These are phyloP conservation scores for Gorsachius magnificus DNA, from an alignment of 2,797 vertebrate species.

Conservation along the genomic window DNA sequence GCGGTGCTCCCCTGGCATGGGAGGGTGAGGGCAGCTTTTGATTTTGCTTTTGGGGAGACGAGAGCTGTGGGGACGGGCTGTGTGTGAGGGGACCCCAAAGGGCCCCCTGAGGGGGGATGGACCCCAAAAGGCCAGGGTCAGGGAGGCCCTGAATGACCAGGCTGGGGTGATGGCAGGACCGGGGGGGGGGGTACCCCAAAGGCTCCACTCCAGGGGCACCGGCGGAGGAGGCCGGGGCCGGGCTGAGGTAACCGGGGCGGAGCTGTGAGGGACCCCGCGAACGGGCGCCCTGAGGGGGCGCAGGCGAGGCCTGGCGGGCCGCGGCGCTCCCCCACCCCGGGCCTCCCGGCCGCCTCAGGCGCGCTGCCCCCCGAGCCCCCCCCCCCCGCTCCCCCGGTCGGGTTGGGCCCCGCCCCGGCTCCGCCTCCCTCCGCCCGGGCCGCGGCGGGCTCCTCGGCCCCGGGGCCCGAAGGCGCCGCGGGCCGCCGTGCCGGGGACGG, in stretches of 20 bases:
- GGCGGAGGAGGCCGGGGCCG: too few relatives aligned
- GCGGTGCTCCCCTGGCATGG: rapidly evolving
- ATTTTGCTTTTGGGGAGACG: neutral
- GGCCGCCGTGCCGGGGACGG: neutral
- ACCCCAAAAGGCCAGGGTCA: too few relatives aligned
- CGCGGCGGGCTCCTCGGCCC: neutral
- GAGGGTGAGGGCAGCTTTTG: neutral
- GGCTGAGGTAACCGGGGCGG: neutral
- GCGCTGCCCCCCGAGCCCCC: neutral
- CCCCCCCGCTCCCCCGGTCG: neutral
- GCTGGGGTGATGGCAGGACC: neutral
- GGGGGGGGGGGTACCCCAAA: neutral
- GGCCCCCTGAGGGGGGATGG: too few relatives aligned
- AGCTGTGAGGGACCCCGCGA: neutral
- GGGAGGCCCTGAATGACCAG: neutral
- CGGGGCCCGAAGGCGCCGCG: neutral
- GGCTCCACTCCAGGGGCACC: neutral
- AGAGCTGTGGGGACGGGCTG: neutral
- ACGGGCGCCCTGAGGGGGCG: neutral
- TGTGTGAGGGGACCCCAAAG: too few relatives aligned
- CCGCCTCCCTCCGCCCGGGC: neutral
- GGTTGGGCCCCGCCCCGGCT: neutral
- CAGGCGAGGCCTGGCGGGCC: neutral
- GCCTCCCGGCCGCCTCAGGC: neutral
- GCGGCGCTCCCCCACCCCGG: neutral